A percentile compares a stretch with the other conserved stretches of the same genome.
phyloP scores from a whole-genome alignment of 2,113 vertebrate genomes.

The Equus przewalskii region DNA sequence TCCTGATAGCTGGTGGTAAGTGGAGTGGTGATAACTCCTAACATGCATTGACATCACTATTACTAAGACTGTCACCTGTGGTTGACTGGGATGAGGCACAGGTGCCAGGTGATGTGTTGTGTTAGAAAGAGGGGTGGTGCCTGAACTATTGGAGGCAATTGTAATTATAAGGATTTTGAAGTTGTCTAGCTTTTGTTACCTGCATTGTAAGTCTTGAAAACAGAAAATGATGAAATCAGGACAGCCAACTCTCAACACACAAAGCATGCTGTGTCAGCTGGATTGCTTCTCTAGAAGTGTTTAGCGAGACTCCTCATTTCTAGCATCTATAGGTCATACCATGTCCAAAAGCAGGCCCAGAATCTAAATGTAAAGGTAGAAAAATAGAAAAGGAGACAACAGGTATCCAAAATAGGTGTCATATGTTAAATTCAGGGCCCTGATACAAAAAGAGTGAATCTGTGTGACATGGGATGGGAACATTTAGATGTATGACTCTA shows the following conservation, averaged over 20 bases:
- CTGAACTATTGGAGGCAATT: neutral
- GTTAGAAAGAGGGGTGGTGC: neutral
- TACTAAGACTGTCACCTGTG: neutral
- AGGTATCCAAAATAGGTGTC: neutral
- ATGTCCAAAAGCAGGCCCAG: neutral
- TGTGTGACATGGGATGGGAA: neutral
- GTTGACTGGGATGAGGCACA: neutral
- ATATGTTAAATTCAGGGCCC: neutral
- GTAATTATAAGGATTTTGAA: neutral
- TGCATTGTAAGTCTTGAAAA: neutral
- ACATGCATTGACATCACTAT: neutral
- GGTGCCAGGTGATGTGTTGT: neutral
- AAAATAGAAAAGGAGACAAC: neutral
- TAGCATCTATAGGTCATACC: neutral
- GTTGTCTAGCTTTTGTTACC: neutral
- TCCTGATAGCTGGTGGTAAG: neutral
- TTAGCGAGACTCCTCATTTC: neutral
- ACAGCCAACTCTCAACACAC: neutral
- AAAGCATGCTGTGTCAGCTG: neutral
- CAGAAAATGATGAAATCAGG: neutral
- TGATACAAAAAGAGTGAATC: neutral
- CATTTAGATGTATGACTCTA: neutral
- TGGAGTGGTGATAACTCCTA: neutral
- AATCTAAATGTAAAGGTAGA: neutral
- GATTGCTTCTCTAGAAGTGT: neutral